Evolutionary conservation across 1,140 invertebrate genomes (phyloP), one percentile per base, ranked within the genome.

Genomic region (Zaprionus tsacasi): DNA sequence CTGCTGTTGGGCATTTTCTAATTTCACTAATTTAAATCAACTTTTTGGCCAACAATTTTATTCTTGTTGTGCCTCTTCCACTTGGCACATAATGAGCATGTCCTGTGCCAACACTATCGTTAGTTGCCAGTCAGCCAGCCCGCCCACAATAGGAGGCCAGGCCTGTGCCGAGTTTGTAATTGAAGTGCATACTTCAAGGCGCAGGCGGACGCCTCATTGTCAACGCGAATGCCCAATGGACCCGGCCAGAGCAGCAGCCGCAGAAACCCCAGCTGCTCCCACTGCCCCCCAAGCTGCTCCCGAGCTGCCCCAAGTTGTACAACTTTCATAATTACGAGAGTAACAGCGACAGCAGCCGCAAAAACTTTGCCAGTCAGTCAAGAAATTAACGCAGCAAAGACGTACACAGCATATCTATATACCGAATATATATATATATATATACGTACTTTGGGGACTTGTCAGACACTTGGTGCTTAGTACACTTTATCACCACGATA

Each of bases 1-100:
- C 21, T 21, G 21, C 76, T 72, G 59, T 66, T 76, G 65, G 79
- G 73, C 72, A 71, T 54, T 82, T 76, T 82, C 82, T 83, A 86
- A 88, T 87, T 87, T 83, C 40, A 83, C 79, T 87, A 82, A 87
- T 88, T 87, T 88, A 82, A 87, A 88, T 74, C 82, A 88, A 88
- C 83, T 88, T 45, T 58, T 7, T 25, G 68, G 52, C 38, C 70
- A 27, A 56, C 82, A 77, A 64, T 43, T 76, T 82, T 8, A 45
- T 6, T 45, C n/a, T 17, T 45, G n/a, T 40, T 40, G 38, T 63
- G 27, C 30, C 0, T 78, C 66, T 75, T 76, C 57, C 75, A 76
- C 70, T 78, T 75, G 38, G 60, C 60, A 63, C 69, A 81, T 86
- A 87, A 88, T 88, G 82, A 82, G 82, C 64, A 80, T 83, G 83